These are phyloP conservation scores for Bothrops jararaca DNA, from an alignment of 2,113 vertebrate species.

Conservation along the genomic window DNA sequence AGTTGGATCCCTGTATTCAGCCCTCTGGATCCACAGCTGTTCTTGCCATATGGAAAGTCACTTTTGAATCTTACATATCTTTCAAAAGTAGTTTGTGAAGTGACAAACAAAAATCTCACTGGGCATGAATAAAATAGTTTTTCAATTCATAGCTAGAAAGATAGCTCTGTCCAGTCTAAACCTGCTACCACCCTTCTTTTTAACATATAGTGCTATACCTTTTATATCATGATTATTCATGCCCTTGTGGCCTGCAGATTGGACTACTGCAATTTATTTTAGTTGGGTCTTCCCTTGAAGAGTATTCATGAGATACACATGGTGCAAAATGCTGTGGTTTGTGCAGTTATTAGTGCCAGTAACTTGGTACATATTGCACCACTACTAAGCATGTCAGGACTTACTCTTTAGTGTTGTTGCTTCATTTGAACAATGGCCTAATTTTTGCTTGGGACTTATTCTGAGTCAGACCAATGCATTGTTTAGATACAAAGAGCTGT, in stretches of 20 bases:
- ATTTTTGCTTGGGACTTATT: conserved; percentile 30
- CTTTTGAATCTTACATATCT: neutral
- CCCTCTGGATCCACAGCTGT: neutral
- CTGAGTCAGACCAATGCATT: conserved; percentile 41
- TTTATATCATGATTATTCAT: too few relatives aligned
- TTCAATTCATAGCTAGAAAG: neutral
- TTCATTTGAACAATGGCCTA: neutral
- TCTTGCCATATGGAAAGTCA: neutral
- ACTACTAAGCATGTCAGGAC: neutral
- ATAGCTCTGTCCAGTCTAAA: neutral
- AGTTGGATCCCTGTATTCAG: neutral
- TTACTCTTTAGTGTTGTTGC: neutral
- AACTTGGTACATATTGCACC: neutral
- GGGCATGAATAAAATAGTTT: neutral
- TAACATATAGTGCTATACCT: neutral
- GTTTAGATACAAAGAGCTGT: conserved; percentile 39
- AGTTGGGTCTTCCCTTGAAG: too few relatives aligned
- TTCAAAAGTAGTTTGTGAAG: neutral
- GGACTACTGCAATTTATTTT: too few relatives aligned
- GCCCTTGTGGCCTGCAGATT: too few relatives aligned
- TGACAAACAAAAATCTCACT: neutral
- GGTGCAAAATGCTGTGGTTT: neutral
- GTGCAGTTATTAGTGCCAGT: neutral
- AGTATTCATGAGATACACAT: neutral
- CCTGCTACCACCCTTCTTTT: neutral